These are phyloP conservation scores for Drosophila tripunctata DNA, from an alignment of 2,888 invertebrate species.

Conservation along the genomic window DNA sequence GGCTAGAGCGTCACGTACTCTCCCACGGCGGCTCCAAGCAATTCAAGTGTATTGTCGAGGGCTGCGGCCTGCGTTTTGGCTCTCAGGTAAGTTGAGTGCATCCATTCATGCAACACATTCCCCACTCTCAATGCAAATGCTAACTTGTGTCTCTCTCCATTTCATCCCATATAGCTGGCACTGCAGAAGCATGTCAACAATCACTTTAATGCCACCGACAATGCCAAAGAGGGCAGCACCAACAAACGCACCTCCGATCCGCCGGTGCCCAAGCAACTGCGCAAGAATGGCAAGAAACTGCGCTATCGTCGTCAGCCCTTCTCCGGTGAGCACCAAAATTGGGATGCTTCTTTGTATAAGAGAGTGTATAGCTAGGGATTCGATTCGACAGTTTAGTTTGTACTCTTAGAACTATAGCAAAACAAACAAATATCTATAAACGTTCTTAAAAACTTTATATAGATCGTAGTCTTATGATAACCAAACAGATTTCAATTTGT, in stretches of 20 bases:
- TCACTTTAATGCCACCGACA: slow-evolving; percentile 90
- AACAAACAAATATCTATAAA: too few relatives aligned
- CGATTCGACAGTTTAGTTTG: too few relatives aligned
- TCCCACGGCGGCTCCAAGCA: slow-evolving; percentile 97
- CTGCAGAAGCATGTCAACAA: slow-evolving; percentile 96
- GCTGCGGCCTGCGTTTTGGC: slow-evolving; percentile 94
- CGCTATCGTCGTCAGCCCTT: slow-evolving; percentile 94
- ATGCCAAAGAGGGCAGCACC: slow-evolving; percentile 85
- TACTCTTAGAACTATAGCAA: too few relatives aligned
- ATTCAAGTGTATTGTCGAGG: slow-evolving; percentile 97
- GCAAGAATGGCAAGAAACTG: slow-evolving; percentile 94
- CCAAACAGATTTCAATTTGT: too few relatives aligned
- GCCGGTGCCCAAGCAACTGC: slow-evolving; percentile 90
- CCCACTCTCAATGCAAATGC: too few relatives aligned
- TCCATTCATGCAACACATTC: neutral
- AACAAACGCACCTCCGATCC: slow-evolving; percentile 90
- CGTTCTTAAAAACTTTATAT: too few relatives aligned
- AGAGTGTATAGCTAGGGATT: too few relatives aligned
- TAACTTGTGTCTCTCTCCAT: neutral
- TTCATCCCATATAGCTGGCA: slow-evolving; percentile 84
- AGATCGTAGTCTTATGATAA: too few relatives aligned
- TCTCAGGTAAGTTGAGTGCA: slow-evolving; percentile 92
- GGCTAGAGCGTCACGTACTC: slow-evolving; percentile 96
- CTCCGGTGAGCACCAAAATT: slow-evolving; percentile 95
- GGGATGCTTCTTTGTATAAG: too few relatives aligned